phyloP scores from a whole-genome alignment of 2,113 vertebrate species.

The Stigmatopora nigra region DNA sequence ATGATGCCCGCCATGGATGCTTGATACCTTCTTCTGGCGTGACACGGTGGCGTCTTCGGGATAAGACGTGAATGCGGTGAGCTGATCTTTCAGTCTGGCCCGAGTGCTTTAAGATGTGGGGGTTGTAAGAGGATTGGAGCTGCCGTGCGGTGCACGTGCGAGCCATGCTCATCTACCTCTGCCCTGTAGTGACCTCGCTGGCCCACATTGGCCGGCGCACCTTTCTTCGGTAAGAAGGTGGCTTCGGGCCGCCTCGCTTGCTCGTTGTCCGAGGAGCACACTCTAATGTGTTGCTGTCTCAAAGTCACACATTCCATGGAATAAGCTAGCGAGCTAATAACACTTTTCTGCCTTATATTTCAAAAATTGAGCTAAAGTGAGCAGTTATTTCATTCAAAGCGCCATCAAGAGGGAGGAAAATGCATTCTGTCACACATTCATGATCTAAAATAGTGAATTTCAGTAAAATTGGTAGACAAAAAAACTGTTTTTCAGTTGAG shows the following conservation, averaged over 20 bases:
- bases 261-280: not conserved
- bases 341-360: too few relatives aligned
- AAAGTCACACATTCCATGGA: not conserved
- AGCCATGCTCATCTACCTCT: constrained; percentile 50
- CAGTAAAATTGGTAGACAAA: too few relatives aligned
- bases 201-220: constrained; percentile 51
- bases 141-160: constrained; percentile 45
- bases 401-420: too few relatives aligned
- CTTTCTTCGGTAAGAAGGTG: not conserved
- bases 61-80: constrained; percentile 46
- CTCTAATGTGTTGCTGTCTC: not conserved
- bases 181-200: constrained; percentile 41
- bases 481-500: too few relatives aligned
- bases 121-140: constrained; percentile 65
- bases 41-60: constrained; percentile 39
- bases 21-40: constrained; percentile 56
- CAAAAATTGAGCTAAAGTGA: too few relatives aligned
- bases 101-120: constrained; percentile 46
- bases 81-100: constrained; percentile 54
- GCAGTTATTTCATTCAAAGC: too few relatives aligned
- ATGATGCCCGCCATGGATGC: not conserved
- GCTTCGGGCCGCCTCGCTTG: constrained; percentile 18
- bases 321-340: too few relatives aligned
- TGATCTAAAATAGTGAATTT: too few relatives aligned
- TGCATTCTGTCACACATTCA: too few relatives aligned